Evolutionary conservation across 2,797 vertebrate species (phyloP).

Genomic region (Phrynocephalus forsythii): DNA sequence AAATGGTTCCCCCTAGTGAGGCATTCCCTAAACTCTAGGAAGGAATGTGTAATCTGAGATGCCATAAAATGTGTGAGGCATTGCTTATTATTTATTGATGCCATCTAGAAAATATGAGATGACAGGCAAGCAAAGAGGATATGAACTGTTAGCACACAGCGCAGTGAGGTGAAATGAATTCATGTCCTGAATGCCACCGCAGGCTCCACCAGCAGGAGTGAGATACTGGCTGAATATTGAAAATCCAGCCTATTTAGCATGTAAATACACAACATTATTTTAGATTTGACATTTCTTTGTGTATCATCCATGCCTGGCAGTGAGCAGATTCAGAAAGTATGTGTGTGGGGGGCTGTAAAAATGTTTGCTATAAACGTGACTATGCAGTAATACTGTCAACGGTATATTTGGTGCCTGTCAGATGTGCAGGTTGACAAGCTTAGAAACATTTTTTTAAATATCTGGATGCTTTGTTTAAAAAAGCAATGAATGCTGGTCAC

Average conservation of each 20-base stretch:
- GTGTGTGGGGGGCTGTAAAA: not conserved
- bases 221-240: not conserved
- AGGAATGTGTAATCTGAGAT: conserved; percentile 60
- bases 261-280: not conserved
- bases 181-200: not conserved
- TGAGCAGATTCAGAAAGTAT: not conserved
- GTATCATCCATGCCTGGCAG: not conserved
- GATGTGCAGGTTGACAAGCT: not conserved
- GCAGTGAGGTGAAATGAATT: conserved; percentile 26
- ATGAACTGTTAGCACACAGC: conserved; percentile 37
- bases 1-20: conserved; percentile 55
- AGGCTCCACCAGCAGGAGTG: conserved; percentile 3
- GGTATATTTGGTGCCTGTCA: not conserved
- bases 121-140: conserved; percentile 59
- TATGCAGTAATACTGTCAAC: not conserved
- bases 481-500: not conserved
- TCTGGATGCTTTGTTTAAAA: not conserved
- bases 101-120: conserved; percentile 55
- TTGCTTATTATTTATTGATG: conserved; percentile 59
- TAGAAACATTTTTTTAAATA: not conserved
- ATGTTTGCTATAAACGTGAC: no score
- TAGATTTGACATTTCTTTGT: conserved; percentile 2
- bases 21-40: conserved; percentile 61
- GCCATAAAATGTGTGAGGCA: conserved; percentile 52
- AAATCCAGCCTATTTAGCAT: conserved; percentile 6